phyloP scores from a whole-genome alignment of 2,113 vertebrate species.

The Tiliqua scincoides region DNA sequence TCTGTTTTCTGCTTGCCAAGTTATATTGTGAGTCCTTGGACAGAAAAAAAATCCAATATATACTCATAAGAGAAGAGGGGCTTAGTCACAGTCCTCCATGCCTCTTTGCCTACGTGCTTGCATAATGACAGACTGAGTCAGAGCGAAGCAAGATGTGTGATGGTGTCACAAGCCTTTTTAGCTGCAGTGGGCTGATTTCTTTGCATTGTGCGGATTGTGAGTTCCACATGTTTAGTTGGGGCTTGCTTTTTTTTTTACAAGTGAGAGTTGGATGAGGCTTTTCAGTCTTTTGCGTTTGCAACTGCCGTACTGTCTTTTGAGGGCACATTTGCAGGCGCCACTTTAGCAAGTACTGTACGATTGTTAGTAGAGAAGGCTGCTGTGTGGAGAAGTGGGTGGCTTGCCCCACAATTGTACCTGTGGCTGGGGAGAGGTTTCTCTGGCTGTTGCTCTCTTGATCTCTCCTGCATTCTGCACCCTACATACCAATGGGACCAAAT shows the following conservation, averaged over 20 bases:
- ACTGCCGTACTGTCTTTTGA: too few relatives aligned
- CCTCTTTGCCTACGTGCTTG: neutral
- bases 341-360: too few relatives aligned
- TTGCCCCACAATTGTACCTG: too few relatives aligned
- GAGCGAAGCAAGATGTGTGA: neutral
- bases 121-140: slow-evolving; percentile 54
- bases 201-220: slow-evolving; percentile 6
- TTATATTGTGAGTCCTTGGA: neutral
- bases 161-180: neutral
- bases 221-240: neutral
- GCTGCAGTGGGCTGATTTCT: neutral
- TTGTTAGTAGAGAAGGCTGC: too few relatives aligned
- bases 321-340: too few relatives aligned
- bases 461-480: too few relatives aligned
- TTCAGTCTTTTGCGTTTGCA: too few relatives aligned
- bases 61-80: neutral
- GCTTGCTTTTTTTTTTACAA: neutral
- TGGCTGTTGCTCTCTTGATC: too few relatives aligned
- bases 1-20: neutral
- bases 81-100: slow-evolving; percentile 32
- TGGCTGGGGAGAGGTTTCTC: too few relatives aligned
- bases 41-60: slow-evolving; percentile 1
- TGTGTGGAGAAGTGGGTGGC: too few relatives aligned
- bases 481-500: too few relatives aligned
- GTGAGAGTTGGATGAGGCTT: neutral